Evolutionary conservation across 2,797 vertebrate genomes (phyloP), one percentile per base, ranked within the genome.

Genomic region (Diglossa cyanea): DNA sequence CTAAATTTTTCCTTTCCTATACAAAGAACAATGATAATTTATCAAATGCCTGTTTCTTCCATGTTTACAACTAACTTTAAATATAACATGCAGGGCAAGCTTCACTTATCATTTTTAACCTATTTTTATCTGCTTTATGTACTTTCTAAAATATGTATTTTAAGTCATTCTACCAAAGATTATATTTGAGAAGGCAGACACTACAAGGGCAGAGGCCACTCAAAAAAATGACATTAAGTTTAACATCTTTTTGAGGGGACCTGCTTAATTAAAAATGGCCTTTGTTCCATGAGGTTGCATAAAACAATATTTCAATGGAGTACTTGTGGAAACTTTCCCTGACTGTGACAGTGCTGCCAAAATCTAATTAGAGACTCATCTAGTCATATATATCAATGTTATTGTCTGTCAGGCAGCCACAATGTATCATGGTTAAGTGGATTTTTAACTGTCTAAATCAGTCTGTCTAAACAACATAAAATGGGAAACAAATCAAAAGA

Each of bases 341-440:
- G 98, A 98, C 97, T 98, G 97, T 97, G 95, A 98, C 98, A 98
- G 98, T 94, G 86, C 97, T 98, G 98, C 98, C 98, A 99, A 98
- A 98, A 98, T 98, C 98, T 99, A 99, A 99, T 99, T 99, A 99
- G 98, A 98, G 98, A 98, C 98, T 99, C 98, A 99, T 99, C 98
- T 97, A 97, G 96, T 97, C 97, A 95, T 98, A 98, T 99, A 99
- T 98, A 99, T 99, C 98, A 99, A 98, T 97, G 98, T 99, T 98
- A 99, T 98, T 98, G 98, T 98, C 98, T 98, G 98, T 98, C 98
- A 98, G 98, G 98, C 98, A 98, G 98, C 98, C 97, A 98, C 98
- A 97, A 97, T 98, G 98, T 98, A 98, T 99, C 98, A 98, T 96
- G 94, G 97, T 96, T 97, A 98, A 97, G 96, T 97, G 97, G 97